Conservation (phyloP, 1,140 invertebrate species). For the Trichonephila clavipes region DNA sequence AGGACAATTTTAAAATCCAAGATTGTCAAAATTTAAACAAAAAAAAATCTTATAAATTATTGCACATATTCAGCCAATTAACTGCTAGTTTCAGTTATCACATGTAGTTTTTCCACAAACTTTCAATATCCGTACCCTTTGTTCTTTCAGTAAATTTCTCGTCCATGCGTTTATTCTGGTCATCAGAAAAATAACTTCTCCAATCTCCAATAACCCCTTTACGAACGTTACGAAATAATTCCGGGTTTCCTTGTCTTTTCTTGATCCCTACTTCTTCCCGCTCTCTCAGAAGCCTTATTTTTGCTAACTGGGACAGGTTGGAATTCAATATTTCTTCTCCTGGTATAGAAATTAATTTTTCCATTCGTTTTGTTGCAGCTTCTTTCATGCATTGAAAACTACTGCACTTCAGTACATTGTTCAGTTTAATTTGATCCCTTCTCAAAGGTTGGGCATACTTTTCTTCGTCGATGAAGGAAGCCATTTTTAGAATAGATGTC, state of each 20-base stretch:
- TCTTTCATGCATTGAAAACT: constrained; percentile 66
- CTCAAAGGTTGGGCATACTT: not conserved
- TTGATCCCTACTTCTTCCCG: not conserved
- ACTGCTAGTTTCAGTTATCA: too few species aligned
- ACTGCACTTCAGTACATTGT: constrained; percentile 53
- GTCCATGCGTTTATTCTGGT: constrained; percentile 80
- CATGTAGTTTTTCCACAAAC: constrained; percentile 18
- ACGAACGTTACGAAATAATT: not conserved
- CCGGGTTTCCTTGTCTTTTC: not conserved
- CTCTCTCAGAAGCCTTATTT: not conserved
- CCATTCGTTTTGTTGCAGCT: not conserved
- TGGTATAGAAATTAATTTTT: not conserved
- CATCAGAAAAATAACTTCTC: constrained; percentile 81
- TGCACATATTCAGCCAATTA: too few species aligned
- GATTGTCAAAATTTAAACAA: too few species aligned
- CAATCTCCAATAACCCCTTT: constrained; percentile 82
- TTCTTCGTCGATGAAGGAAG: constrained; percentile 78
- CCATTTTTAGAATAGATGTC: too few species aligned
- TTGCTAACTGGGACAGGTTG: not conserved
- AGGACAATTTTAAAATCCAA: too few species aligned
- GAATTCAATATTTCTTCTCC: not conserved
- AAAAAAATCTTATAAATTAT: too few species aligned
- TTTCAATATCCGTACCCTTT: constrained; percentile 6
- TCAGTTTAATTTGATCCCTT: not conserved
- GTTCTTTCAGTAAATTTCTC: constrained; percentile 65